These are phyloP conservation scores for Variabilichromis moorii DNA, from an alignment of 2,113 vertebrate species.

Conservation along the genomic window DNA sequence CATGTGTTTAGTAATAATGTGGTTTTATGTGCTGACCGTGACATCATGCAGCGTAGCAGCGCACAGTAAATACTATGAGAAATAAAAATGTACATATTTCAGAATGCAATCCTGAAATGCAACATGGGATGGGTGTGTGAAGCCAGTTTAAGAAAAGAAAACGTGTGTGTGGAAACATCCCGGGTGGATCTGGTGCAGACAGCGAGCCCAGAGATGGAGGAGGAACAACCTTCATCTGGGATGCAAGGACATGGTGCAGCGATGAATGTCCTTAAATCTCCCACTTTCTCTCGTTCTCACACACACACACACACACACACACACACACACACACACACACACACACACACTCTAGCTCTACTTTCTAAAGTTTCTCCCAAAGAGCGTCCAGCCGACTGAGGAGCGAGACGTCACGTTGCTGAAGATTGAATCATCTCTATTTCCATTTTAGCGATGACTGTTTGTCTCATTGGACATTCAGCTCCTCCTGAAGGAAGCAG, in stretches of 20 bases:
- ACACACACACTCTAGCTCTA: no score
- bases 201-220: not conserved
- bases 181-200: not conserved
- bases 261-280: not conserved
- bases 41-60: slow-evolving; percentile 46
- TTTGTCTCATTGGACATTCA: not conserved
- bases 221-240: slow-evolving; percentile 4
- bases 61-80: not conserved
- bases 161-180: not conserved
- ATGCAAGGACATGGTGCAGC: not conserved
- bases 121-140: slow-evolving; percentile 71
- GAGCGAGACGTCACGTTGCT: accelerated
- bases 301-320: no score
- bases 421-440: not conserved
- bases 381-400: not conserved
- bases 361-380: not conserved
- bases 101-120: slow-evolving; percentile 64
- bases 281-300: not conserved
- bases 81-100: slow-evolving; percentile 40
- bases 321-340: no score
- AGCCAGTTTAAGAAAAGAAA: slow-evolving; percentile 17
- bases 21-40: not conserved
- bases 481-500: not conserved
- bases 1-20: not conserved
- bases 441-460: not conserved